Conservation (phyloP, 1,140 invertebrate species). For the Drosophila bocqueti region DNA sequence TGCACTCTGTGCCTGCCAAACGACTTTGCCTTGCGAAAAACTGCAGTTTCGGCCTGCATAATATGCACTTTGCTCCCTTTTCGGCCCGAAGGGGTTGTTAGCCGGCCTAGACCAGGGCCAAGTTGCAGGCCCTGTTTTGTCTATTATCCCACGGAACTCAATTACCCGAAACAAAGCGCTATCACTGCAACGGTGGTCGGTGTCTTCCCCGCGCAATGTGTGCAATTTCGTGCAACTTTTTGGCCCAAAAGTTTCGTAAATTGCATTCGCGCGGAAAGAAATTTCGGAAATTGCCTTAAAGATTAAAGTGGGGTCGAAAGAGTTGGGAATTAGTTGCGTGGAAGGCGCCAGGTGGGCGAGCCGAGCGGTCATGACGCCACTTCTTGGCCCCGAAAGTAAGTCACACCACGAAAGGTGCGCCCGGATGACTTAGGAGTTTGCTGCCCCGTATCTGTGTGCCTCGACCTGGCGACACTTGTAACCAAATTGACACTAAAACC, state of each 20-base stretch:
- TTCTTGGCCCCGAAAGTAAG: constrained; percentile 77
- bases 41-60: constrained; percentile 77
- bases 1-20: constrained; percentile 19
- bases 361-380: constrained; percentile 46
- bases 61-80: constrained; percentile 68
- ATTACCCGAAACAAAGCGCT: constrained; percentile 69
- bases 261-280: constrained; percentile 66
- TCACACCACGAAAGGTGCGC: constrained; percentile 41
- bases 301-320: constrained; percentile 65
- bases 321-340: constrained; percentile 60
- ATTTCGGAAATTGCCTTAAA: constrained; percentile 69
- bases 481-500: constrained; percentile 77
- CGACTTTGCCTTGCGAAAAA: constrained; percentile 34
- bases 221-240: constrained; percentile 78
- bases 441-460: constrained; percentile 21
- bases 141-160: constrained; percentile 56
- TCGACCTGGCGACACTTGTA: constrained; percentile 61
- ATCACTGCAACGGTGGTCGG: constrained; percentile 35
- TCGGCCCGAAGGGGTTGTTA: constrained; percentile 35
- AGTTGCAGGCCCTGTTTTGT: constrained; percentile 44
- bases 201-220: constrained; percentile 52
- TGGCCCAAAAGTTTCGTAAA: constrained; percentile 68
- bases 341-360: constrained; percentile 38
- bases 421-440: constrained; percentile 74
- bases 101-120: constrained; percentile 18